Evolutionary conservation across 2,797 vertebrate species (phyloP).

Genomic region (Columba guinea): DNA sequence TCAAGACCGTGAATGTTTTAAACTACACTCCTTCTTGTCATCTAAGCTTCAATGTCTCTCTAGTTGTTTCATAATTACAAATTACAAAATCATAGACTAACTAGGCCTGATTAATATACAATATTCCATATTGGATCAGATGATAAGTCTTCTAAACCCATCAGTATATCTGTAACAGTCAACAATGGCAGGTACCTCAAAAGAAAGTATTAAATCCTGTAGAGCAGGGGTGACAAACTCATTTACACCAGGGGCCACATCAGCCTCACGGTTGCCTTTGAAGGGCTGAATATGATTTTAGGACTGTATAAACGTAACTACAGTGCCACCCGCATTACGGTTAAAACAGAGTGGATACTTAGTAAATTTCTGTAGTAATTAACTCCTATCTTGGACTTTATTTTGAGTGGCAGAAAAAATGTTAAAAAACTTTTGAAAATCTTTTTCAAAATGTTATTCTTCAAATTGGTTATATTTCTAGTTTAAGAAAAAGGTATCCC

Average conservation of each 20-base stretch:
- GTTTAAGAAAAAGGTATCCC: neutral
- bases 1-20: constrained; percentile 11
- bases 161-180: neutral
- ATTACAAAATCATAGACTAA: neutral
- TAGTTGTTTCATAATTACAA: neutral
- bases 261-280: no score
- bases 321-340: neutral
- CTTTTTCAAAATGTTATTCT: neutral
- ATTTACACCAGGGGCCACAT: no score
- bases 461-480: neutral
- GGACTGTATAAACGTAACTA: neutral
- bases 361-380: neutral
- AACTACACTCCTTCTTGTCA: neutral
- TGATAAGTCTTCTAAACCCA: neutral
- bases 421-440: neutral
- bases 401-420: neutral
- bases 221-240: no score
- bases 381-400: neutral
- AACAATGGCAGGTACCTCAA: neutral
- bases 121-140: neutral
- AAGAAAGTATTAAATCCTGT: neutral
- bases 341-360: neutral
- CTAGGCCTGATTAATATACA: neutral
- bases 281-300: no score
- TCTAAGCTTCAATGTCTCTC: neutral